phyloP scores from a whole-genome alignment of 2,888 invertebrate genomes.

The Amorpha juglandis region DNA sequence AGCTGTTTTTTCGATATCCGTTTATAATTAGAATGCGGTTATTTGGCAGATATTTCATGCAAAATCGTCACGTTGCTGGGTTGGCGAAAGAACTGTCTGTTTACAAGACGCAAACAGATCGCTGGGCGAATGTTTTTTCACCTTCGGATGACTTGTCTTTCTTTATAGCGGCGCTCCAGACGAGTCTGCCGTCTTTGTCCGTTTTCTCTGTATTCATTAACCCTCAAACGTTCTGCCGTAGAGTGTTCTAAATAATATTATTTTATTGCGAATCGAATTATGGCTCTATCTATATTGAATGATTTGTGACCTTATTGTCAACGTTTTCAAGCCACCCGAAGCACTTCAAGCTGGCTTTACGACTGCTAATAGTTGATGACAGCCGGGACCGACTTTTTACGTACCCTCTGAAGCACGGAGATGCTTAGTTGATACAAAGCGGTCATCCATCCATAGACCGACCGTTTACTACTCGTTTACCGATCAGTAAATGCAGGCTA shows the following conservation, averaged over 20 bases:
- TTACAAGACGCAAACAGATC: constrained; percentile 50
- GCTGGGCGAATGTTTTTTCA: constrained; percentile 51
- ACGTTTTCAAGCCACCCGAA: too few species aligned
- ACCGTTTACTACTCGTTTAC: too few species aligned
- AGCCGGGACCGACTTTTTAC: too few species aligned
- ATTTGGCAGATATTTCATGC: constrained; percentile 69
- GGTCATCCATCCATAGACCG: too few species aligned
- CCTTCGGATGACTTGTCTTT: constrained; percentile 43
- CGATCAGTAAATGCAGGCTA: too few species aligned
- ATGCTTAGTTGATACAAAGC: too few species aligned
- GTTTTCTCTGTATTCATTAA: constrained; percentile 20
- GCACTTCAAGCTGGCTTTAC: too few species aligned
- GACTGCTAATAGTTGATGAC: too few species aligned
- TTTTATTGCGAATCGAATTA: too few species aligned
- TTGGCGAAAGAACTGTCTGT: constrained; percentile 46
- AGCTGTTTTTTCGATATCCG: constrained; percentile 58
- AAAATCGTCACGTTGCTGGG: constrained; percentile 59
- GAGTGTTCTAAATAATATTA: not conserved
- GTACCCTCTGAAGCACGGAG: too few species aligned
- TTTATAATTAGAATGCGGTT: constrained; percentile 66
- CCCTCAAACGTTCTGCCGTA: not conserved
- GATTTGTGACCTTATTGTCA: too few species aligned
- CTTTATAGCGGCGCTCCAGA: constrained; percentile 12
- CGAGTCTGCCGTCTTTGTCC: constrained; percentile 20
- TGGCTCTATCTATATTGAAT: too few species aligned